Conservation (phyloP, 2,888 invertebrate species). For the Melipona beecheii region DNA sequence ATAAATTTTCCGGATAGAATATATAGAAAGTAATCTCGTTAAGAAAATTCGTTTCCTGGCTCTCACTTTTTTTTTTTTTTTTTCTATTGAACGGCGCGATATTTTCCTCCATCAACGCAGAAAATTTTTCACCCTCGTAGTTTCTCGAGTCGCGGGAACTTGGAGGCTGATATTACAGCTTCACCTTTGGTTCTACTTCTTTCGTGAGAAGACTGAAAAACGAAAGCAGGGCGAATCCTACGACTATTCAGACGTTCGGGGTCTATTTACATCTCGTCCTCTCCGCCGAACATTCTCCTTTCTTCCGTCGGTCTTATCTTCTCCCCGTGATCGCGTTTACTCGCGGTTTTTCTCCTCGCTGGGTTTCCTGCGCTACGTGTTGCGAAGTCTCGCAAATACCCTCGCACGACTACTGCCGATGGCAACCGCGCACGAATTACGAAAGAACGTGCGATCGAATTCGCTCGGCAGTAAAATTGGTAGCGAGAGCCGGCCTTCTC, state of each 20-base stretch:
- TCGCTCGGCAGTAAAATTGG: background rate
- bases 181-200: background rate
- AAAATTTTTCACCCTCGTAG: background rate
- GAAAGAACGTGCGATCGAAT: background rate
- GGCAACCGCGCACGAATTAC: background rate
- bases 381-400: background rate
- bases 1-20: too few species aligned
- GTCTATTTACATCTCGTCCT: constrained; percentile 19
- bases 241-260: constrained; percentile 49
- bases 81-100: background rate
- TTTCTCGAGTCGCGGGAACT: background rate
- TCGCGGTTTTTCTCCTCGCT: background rate
- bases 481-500: background rate
- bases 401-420: background rate
- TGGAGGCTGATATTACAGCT: background rate
- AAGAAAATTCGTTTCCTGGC: background rate
- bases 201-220: constrained; percentile 21
- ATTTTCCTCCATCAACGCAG: constrained; percentile 1
- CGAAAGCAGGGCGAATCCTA: constrained; percentile 29
- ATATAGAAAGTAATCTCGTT: background rate
- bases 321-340: too few species aligned
- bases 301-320: background rate
- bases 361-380: background rate
- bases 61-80: too few species aligned
- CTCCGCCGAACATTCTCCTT: constrained; percentile 1